Base-by-base conservation (phyloP, 1,140 invertebrate species). In the Epicauta chinensis region DNA sequence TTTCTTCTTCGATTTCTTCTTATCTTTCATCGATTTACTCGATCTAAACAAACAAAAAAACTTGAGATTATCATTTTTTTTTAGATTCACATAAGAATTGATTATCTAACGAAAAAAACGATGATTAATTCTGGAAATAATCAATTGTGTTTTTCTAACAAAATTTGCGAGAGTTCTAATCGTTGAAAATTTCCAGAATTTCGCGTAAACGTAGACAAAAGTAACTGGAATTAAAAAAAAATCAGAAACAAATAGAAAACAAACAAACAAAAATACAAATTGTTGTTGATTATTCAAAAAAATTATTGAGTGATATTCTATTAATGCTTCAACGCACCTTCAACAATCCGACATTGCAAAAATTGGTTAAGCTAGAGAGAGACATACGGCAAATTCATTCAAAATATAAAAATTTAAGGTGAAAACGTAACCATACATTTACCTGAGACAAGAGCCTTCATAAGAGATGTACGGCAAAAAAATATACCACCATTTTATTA, bases 401-500 rank as follows among this genome's bases (percentile, higher is more conserved):
- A 13, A 13, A 42, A 55, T 55, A 30, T 61, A 56, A 57, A 51
- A 46, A 59, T 59, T n/a, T 56, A 37, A 51, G 35, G 53, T 47
- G 48, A 53, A 55, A 54, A 57, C 44, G 47, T 48, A 51, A 58
- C 60, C 60, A 62, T 56, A 61, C 51, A 56, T 48, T 64, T 65
- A 65, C 63, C 63, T 65, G 63, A n/a, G n/a, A 48, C 60, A 56
- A 56, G 43, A 54, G 59, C 61, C 63, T 56, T 65, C 63, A 57
- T 56, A 53, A 54, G 46, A 55, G 12, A 59, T 50, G 61, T 61
- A 60, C 53, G 55, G 60, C 56, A 63, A 62, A 63, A 64, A 65
- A 65, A 65, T 65, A 65, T 58, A 65, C 57, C 59, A 65, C 61
- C 61, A 65, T 59, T 60, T 45, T 56, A 65, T 65, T 65, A 65